Percentiles rank a stretch among this genome's conserved stretches.
phyloP scores from a whole-genome alignment of 2,113 vertebrate genomes.

The Cercopithecus mona region DNA sequence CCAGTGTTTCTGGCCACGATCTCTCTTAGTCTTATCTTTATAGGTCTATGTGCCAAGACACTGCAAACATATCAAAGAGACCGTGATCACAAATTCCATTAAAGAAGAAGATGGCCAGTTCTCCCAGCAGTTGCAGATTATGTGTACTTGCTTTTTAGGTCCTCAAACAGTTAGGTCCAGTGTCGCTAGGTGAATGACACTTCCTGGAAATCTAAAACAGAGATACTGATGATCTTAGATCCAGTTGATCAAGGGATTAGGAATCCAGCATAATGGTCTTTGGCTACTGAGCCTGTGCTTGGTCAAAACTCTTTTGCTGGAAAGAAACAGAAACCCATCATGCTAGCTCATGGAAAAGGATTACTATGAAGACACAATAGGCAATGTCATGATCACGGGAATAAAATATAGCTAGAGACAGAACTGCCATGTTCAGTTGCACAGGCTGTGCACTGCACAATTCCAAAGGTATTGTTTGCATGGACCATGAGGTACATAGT shows the following conservation, averaged over 20 bases:
- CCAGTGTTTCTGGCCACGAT: neutral
- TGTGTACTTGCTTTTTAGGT: neutral
- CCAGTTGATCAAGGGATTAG: neutral
- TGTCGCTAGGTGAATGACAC: neutral
- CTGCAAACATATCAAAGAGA: neutral
- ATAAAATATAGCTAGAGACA: neutral
- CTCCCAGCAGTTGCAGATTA: rapidly evolving
- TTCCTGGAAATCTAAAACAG: neutral
- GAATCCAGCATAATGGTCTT: neutral
- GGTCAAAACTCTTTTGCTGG: neutral
- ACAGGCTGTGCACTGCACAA: neutral
- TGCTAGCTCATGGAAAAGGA: neutral
- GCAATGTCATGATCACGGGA: neutral
- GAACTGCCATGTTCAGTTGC: neutral
- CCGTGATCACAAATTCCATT: neutral
- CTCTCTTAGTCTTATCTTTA: neutral
- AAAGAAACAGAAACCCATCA: neutral
- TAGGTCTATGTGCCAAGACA: neutral
- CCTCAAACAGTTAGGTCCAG: neutral
- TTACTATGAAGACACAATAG: neutral
- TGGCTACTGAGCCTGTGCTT: neutral
- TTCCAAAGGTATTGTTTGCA: neutral
- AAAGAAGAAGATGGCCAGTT: neutral
- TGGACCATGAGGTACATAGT: neutral
- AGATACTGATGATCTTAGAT: neutral